Base-by-base conservation (phyloP, 2,113 vertebrate species). In the Platanista minor region DNA sequence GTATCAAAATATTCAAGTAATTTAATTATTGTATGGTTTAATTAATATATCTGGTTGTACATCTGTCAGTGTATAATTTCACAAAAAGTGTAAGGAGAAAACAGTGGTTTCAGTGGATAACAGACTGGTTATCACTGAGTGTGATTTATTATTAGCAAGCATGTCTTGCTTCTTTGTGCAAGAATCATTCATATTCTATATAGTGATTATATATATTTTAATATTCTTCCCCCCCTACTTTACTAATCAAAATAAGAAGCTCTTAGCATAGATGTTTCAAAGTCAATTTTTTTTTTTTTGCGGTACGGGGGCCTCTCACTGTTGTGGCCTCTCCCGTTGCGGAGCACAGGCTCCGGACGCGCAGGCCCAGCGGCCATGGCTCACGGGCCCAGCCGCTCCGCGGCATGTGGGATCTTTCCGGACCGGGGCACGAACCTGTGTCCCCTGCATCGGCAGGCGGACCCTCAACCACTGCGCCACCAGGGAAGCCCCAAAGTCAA, bases 201-300 rank as follows among this genome's bases (percentile, higher is more conserved):
- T 49, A 71, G 2, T 71, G 12, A 71, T 84, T 85, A 61, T 36
- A 64, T 49, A 46, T 75, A 75, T 59, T 87, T 72, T 90, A 23
- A 87, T 54, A 66, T 85, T n/a, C 18, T 57, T 25, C 29, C 57
- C 17, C 21, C 8, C 10, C 17, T 29, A 39, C 1, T 82, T 61
- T 39, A 89, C 6, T 46, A 84, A 57, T n/a, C n/a, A 77, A 46
- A 75, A 21, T 92, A 39, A 87, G 5, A 71, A 86, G 1, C 4
- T 83, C 33, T 88, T 75, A 92, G 5, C 46, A n/a, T 67, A 52
- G 1, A 59, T 64, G 3, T 80, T 94, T 87, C 39, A 64, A 54
- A 81, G 59, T 83, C 52, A 83, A 21, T 87, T 89, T 95, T 88
- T 93, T n/a, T n/a, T n/a, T n/a, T n/a, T n/a, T n/a, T n/a, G n/a